These are phyloP conservation scores for Prosapia bicincta DNA, from an alignment of 2,888 invertebrate species.

Conservation along the genomic window DNA sequence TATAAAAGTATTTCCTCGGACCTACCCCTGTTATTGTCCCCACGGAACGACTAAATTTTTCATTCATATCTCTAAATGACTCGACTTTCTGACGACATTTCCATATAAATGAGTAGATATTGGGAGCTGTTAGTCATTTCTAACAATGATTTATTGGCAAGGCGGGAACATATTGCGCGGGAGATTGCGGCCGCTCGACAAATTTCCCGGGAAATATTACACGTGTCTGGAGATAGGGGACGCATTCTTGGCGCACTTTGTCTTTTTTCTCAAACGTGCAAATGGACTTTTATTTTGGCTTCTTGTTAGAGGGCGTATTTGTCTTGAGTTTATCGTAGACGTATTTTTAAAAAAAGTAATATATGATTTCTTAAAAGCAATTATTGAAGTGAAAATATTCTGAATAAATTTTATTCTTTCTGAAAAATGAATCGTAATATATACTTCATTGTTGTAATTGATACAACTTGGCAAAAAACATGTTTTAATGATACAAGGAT, in stretches of 20 bases:
- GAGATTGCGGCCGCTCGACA: slow-evolving; percentile 19
- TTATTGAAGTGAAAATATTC: too few species aligned
- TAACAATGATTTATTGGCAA: slow-evolving; percentile 34
- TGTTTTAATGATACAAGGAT: too few species aligned
- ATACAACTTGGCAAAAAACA: too few species aligned
- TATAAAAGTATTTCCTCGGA: not conserved
- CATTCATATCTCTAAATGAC: slow-evolving; percentile 42
- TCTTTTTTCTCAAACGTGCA: not conserved
- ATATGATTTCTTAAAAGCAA: too few species aligned
- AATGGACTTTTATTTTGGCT: not conserved
- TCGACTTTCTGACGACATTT: slow-evolving; percentile 32
- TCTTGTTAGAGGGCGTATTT: too few species aligned
- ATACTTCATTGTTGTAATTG: too few species aligned
- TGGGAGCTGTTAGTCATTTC: slow-evolving; percentile 31
- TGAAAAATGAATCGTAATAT: too few species aligned
- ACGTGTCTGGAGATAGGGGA: slow-evolving; percentile 12
- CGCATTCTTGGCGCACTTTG: slow-evolving; percentile 26
- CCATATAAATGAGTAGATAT: slow-evolving; percentile 39
- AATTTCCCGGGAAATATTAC: slow-evolving; percentile 3
- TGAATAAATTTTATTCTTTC: too few species aligned
- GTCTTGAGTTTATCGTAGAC: too few species aligned
- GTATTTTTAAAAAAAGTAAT: too few species aligned
- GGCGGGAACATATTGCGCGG: slow-evolving; percentile 31
- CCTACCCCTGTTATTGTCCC: not conserved
- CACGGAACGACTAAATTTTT: slow-evolving; percentile 37